These are phyloP conservation scores for Peromyscus leucopus DNA, from an alignment of 2,113 vertebrate genomes.

Conservation along the genomic window DNA sequence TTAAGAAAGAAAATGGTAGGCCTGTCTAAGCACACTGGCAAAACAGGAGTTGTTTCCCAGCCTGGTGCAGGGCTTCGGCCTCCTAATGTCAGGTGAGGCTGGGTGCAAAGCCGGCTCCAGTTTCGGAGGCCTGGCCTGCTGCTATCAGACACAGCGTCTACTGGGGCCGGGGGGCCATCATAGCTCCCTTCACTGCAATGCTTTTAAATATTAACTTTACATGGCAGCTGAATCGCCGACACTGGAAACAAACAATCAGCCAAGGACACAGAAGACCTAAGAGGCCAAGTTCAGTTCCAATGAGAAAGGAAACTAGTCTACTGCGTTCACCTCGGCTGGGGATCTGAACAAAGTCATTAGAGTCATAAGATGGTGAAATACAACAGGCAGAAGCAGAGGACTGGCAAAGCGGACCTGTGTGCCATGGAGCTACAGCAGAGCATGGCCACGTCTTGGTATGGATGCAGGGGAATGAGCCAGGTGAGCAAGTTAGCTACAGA, in stretches of 20 bases:
- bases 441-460: too few relatives aligned
- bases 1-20: background rate
- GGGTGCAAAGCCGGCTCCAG: background rate
- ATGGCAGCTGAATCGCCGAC: background rate
- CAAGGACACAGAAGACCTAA: background rate
- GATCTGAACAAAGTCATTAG: background rate
- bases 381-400: background rate
- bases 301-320: background rate
- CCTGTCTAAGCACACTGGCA: background rate
- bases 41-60: background rate
- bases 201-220: slow-evolving; percentile 55
- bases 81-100: background rate
- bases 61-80: accelerated
- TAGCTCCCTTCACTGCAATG: slow-evolving; percentile 32
- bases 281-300: background rate
- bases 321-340: background rate
- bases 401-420: background rate
- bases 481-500: background rate
- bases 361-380: background rate
- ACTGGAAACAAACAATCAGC: background rate
- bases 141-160: background rate
- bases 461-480: background rate
- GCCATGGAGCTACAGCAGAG: too few relatives aligned
- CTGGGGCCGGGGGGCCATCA: background rate
- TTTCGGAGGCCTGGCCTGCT: slow-evolving; percentile 22